A percentile compares a stretch with the other conserved stretches of the same genome.
These are phyloP conservation scores for Rhizomys pruinosus DNA, from an alignment of 2,113 vertebrate species.

Conservation along the genomic window DNA sequence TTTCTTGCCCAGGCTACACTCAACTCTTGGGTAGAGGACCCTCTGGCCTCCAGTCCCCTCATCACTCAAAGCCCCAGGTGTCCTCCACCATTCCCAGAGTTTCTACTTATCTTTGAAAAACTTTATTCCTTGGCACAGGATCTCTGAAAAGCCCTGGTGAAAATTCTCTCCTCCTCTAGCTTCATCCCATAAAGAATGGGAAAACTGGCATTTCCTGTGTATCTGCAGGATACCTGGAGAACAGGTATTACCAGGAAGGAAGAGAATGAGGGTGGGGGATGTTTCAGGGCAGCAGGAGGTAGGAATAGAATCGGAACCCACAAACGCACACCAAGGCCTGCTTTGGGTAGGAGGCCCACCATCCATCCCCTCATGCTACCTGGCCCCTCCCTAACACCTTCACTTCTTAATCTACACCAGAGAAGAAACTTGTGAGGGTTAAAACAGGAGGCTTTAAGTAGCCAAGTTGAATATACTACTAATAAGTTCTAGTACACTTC, in stretches of 20 bases:
- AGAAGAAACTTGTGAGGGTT: conserved; percentile 7
- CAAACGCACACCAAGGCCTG: not conserved
- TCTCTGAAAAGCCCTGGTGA: not conserved
- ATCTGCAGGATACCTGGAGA: not conserved
- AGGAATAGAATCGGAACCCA: not conserved
- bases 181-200: not conserved
- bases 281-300: not conserved
- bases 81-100: not conserved
- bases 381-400: not conserved
- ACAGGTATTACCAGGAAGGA: not conserved
- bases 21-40: not conserved
- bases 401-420: not conserved
- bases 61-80: not conserved
- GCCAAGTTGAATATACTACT: not conserved
- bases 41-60: not conserved
- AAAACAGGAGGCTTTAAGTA: not conserved
- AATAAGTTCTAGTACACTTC: not conserved
- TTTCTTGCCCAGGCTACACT: not conserved
- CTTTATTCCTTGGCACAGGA: not conserved
- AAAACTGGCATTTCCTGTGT: not conserved
- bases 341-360: not conserved
- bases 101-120: not conserved
- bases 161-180: not conserved
- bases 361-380: not conserved
- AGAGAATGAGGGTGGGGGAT: not conserved